Percentiles rank a stretch among this genome's conserved stretches.
These are phyloP conservation scores for Clepsis dumicolana DNA, from an alignment of 2,888 invertebrate species.

Conservation along the genomic window DNA sequence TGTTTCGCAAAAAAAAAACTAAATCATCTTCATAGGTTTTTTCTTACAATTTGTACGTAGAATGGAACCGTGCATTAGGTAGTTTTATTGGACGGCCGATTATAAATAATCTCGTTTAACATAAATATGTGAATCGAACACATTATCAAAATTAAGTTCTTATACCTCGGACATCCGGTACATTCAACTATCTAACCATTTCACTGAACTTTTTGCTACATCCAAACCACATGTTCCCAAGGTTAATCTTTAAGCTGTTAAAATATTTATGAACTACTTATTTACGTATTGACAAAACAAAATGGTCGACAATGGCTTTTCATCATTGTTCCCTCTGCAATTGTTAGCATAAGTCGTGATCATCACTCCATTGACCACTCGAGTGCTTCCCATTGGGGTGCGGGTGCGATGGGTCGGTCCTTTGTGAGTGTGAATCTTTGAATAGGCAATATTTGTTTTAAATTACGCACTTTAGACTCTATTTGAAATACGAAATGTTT, in stretches of 20 bases:
- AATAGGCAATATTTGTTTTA: slow-evolving; percentile 39
- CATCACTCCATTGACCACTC: slow-evolving; percentile 72
- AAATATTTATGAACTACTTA: slow-evolving; percentile 75
- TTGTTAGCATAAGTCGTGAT: slow-evolving; percentile 56
- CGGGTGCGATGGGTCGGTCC: slow-evolving; percentile 12
- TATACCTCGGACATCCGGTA: slow-evolving; percentile 42
- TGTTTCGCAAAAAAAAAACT: no score
- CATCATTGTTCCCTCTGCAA: slow-evolving; percentile 60
- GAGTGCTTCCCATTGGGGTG: slow-evolving; percentile 66
- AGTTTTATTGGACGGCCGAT: no score
- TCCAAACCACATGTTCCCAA: slow-evolving; percentile 54
- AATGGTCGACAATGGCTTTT: slow-evolving; percentile 70
- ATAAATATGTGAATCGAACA: neutral
- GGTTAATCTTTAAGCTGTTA: slow-evolving; percentile 73
- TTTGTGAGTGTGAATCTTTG: slow-evolving; percentile 24
- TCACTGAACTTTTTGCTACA: slow-evolving; percentile 28
- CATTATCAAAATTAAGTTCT: neutral
- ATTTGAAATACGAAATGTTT: neutral
- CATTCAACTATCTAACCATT: slow-evolving; percentile 22
- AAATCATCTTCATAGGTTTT: no score
- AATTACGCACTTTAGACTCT: slow-evolving; percentile 16
- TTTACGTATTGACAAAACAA: slow-evolving; percentile 82
- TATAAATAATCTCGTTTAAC: neutral
- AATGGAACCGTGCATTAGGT: no score
- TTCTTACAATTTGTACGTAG: no score